Evolutionary conservation across 2,797 vertebrate genomes (phyloP).

Genomic region (Hemibagrus guttatus): DNA sequence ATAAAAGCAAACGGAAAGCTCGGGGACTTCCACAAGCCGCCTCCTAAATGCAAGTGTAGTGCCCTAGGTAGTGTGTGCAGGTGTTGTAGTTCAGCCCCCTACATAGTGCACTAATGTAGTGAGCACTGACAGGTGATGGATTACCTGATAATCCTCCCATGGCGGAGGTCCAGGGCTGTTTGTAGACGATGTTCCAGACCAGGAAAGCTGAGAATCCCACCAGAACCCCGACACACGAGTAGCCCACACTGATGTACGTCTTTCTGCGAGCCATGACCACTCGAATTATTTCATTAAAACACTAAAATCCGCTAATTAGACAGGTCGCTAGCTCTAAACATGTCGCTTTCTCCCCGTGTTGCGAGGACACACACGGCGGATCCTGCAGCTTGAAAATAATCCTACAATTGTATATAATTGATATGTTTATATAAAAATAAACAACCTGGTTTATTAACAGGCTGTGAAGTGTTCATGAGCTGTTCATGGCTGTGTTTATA

Average conservation of each 20-base stretch:
- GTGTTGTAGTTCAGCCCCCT: not conserved
- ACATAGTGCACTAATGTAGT: not conserved
- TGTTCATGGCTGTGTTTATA: not conserved
- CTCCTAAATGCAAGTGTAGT: not conserved
- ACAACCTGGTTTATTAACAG: not conserved
- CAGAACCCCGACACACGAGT: conserved; percentile 77
- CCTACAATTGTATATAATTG: no score
- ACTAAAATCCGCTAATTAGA: not conserved
- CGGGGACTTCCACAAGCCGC: not conserved
- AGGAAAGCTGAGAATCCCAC: conserved; percentile 84
- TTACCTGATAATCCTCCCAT: conserved; percentile 91
- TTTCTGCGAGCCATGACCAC: conserved; percentile 71
- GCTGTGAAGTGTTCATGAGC: not conserved
- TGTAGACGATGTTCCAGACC: conserved; percentile 83
- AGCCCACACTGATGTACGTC: conserved; percentile 76
- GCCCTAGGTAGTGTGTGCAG: conserved; percentile 8
- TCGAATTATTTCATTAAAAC: not conserved
- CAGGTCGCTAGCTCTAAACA: not conserved
- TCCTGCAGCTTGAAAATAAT: rapidly evolving
- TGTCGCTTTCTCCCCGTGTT: not conserved
- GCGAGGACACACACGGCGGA: not conserved
- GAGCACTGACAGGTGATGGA: not conserved
- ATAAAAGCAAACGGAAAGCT: not conserved
- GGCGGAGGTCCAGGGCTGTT: conserved; percentile 85
- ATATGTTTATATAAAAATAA: no score